Base-by-base conservation (phyloP, 2,113 vertebrate genomes). In the Trichomycterus rosablanca region DNA sequence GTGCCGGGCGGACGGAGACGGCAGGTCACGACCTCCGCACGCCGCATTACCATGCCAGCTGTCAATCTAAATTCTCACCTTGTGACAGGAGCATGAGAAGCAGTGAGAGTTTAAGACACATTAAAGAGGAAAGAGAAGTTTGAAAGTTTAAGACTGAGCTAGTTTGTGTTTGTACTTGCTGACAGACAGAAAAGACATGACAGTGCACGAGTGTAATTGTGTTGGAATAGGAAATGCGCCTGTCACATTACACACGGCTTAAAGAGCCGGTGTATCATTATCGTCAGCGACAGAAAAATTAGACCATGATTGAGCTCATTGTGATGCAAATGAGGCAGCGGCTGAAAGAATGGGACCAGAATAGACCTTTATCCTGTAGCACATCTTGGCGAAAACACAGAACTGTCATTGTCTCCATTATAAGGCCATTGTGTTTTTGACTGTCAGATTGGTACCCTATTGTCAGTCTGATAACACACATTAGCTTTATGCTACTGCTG, bases 261-360 rank as follows among this genome's bases (percentile, higher is more conserved):
- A 24, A 50, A 63, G 69, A 53, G 49, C 19, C 37, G 49, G 45
- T 67, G 22, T 70, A 61, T 74, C 65, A 71, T 74, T 74, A 71
- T 61, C 56, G 51, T 37, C 40, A 23, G 42, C 54, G 50, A 67
- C 51, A 55, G 68, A 68, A 60, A 63, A 74, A 67, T 67, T 60
- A 60, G 43, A 55, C 59, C 18, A 24, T 74, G 64, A 74, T 74
- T 71, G 61, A 64, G 45, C 58, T 56, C 58, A 72, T 75, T 75
- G 74, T 72, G 12, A 72, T 75, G 74, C 74, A 69, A 75, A 75
- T 75, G 40, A 20, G 26, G 53, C 45, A 24, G 37, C 16, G 37
- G 52, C 59, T 63, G 40, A 51, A 44, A 72, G 69, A 67, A 72
- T 34, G 37, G 15, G 44, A 48, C 49, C 54, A 63, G 62, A 68